Evolutionary conservation across 2,888 invertebrate genomes (phyloP).

Genomic region (Alviniconcha strummeri): DNA sequence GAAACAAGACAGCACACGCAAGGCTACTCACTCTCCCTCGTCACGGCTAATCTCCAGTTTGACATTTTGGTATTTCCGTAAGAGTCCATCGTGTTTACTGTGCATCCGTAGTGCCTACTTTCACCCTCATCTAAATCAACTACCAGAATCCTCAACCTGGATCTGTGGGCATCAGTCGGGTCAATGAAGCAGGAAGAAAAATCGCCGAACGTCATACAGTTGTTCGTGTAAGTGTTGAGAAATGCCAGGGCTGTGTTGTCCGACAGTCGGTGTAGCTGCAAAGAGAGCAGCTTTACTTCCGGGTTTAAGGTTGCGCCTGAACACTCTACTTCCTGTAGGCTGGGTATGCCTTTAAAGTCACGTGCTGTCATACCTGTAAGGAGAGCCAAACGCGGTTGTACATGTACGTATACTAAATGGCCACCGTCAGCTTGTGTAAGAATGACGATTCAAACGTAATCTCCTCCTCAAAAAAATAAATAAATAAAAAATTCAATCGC

Average conservation of each 20-base stretch:
- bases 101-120: slow-evolving; percentile 8
- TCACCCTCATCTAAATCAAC: slow-evolving; percentile 9
- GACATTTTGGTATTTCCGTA: background rate
- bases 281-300: slow-evolving; percentile 9
- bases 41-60: background rate
- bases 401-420: background rate
- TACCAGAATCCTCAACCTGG: slow-evolving; percentile 9
- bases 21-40: background rate
- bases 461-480: too few species aligned
- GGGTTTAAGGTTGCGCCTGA: slow-evolving; percentile 15
- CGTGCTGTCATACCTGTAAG: slow-evolving; percentile 14
- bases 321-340: slow-evolving; percentile 29
- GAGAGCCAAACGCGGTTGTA: background rate
- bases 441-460: background rate
- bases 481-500: too few species aligned
- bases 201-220: background rate
- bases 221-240: background rate
- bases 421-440: background rate
- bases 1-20: background rate
- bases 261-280: background rate
- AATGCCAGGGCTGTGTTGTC: background rate
- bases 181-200: slow-evolving; percentile 20
- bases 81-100: background rate
- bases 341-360: slow-evolving; percentile 19
- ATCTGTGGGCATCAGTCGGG: background rate